These are phyloP conservation scores for Drosophila nigricruria DNA, from an alignment of 2,888 invertebrate species.

Conservation along the genomic window DNA sequence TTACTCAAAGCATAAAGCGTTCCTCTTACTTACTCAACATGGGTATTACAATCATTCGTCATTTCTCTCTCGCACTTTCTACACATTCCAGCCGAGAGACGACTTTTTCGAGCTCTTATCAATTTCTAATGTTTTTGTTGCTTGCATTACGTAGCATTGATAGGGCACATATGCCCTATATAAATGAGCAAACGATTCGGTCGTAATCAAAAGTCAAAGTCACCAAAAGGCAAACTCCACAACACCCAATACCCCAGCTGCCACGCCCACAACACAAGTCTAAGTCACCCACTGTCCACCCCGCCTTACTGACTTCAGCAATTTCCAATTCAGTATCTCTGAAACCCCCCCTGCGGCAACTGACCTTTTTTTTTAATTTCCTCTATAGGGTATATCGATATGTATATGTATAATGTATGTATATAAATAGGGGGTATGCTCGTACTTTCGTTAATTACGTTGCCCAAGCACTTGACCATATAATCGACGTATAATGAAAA, in stretches of 20 bases:
- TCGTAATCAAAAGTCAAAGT: conserved; percentile 63
- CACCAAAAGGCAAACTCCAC: conserved; percentile 26
- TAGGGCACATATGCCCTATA: conserved; percentile 39
- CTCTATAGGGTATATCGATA: conserved; percentile 1
- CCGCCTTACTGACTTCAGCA: conserved; percentile 1
- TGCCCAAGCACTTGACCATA: conserved; percentile 39
- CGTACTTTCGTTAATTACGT: conserved; percentile 30
- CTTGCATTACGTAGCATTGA: conserved; percentile 57
- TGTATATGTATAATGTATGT: background rate
- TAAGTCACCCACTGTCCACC: background rate
- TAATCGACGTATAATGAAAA: conserved; percentile 40
- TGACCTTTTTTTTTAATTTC: conserved; percentile 38
- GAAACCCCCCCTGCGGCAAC: conserved; percentile 28
- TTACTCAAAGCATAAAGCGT: background rate
- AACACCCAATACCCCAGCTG: no score
- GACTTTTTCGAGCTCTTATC: conserved; percentile 50
- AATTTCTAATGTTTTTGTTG: conserved; percentile 31
- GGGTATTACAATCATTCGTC: background rate
- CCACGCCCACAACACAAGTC: background rate
- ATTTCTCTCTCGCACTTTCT: conserved; percentile 12
- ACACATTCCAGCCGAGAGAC: conserved; percentile 17
- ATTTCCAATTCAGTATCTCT: conserved; percentile 22
- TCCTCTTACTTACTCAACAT: background rate
- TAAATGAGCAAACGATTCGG: conserved; percentile 36
- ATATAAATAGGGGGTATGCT: conserved; percentile 16